Base-by-base conservation (phyloP, 2,113 vertebrate genomes). In the Pycnonotus jocosus region DNA sequence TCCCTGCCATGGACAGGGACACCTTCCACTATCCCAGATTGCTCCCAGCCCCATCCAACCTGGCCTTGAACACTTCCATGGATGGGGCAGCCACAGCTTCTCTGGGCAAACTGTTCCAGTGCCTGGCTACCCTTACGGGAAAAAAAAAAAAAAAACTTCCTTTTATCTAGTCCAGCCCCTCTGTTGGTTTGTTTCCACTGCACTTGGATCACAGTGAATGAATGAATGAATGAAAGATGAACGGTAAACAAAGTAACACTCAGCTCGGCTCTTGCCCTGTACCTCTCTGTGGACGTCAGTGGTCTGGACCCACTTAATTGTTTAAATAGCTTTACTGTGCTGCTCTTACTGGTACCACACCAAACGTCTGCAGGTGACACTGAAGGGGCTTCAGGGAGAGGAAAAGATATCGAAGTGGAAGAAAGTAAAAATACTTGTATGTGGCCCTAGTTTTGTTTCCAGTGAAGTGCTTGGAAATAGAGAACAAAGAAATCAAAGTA, bases 311-410 rank as follows among this genome's bases (percentile, higher is more conserved):
- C 24, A 0, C 22, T 11, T 5, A 6, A 10, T n/a, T 42, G 7
- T 3, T 1, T 3, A 2, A 12, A 14, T 9, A n/a, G 6, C 7
- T 66, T 27, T 37, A 0, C 10, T 37, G 48, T 8, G 4, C 28
- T 58, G 20, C 19, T 64, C 12, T 12, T 12, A 31, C 24, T 70
- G 56, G 18, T 61, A 20, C 28, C n/a, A 5, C 65, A 28, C 7
- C n/a, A 40, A 16, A 30, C 0, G 5, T 19, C 47, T 44, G 38
- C 15, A 24, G 33, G 33, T 66, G 37, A 11, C 3, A 3, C 28
- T 11, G 68, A 31, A 16, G 11, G 14, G 27, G 1, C 5, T 40
- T 44, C 18, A 31, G 17, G 7, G 14, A 14, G 47, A 74, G 30
- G 20, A 15, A 3, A 6, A 19, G 73, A 3, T 10, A 3, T 1